phyloP scores from a whole-genome alignment of 2,113 vertebrate species.

The Microcebus murinus region DNA sequence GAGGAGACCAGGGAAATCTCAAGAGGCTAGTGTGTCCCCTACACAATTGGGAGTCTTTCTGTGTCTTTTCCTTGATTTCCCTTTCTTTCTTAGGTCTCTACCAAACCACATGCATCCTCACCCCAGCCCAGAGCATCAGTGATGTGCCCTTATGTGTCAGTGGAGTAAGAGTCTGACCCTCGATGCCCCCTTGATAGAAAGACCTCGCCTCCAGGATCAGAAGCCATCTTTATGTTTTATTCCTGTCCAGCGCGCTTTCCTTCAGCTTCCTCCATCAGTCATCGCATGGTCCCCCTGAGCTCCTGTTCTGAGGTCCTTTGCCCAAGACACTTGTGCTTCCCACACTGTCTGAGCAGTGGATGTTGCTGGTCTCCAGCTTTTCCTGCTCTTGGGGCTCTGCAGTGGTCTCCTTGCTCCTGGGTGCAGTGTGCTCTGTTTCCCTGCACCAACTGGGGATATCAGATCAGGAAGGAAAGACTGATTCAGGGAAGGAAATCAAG shows the following conservation, averaged over 20 bases:
- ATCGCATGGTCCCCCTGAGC: neutral
- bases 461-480: neutral
- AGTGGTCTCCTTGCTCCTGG: neutral
- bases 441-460: neutral
- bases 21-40: neutral
- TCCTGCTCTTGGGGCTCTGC: neutral
- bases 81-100: neutral
- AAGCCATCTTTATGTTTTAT: neutral
- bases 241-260: neutral
- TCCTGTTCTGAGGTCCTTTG: neutral
- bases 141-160: neutral
- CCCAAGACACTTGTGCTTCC: neutral
- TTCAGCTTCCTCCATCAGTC: neutral
- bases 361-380: constrained; percentile 7
- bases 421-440: neutral
- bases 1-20: neutral
- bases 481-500: neutral
- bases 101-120: neutral
- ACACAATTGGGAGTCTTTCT: neutral
- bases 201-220: neutral
- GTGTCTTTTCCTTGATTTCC: neutral
- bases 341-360: neutral
- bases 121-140: fast-evolving
- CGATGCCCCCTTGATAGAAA: neutral
- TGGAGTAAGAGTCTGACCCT: neutral